Percentiles rank a stretch among this genome's conserved stretches.
Evolutionary conservation across 2,113 vertebrate species (phyloP).

Genomic region (Arothron firmamentum): DNA sequence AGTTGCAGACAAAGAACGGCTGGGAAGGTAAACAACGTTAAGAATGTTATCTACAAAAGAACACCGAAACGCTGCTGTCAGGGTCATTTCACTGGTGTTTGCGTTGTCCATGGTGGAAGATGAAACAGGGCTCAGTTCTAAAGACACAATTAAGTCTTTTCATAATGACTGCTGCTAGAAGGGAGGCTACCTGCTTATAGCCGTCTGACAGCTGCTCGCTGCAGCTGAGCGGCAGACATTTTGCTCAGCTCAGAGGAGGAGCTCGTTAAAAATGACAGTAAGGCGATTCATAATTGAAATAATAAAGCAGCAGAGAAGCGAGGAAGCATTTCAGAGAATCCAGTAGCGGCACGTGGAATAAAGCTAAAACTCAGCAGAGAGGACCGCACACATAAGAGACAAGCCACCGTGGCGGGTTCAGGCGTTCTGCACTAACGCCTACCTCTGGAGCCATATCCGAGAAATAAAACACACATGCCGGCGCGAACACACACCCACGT

Average conservation of each 20-base stretch:
- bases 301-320: slow-evolving; percentile 13
- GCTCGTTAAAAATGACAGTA: slow-evolving; percentile 5
- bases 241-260: slow-evolving; percentile 24
- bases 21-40: no score
- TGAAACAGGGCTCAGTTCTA: not conserved
- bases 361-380: slow-evolving; percentile 1
- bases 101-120: not conserved
- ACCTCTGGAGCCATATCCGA: slow-evolving; percentile 2
- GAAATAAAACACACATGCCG: slow-evolving; percentile 29
- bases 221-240: slow-evolving; percentile 23
- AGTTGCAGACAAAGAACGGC: no score
- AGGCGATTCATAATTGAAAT: slow-evolving; percentile 23
- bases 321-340: not conserved
- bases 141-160: slow-evolving; percentile 13
- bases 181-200: slow-evolving; percentile 18
- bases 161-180: slow-evolving; percentile 18
- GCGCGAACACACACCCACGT: slow-evolving; percentile 2
- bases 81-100: no score
- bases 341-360: no score
- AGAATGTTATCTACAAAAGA: no score
- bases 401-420: slow-evolving; percentile 28
- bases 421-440: slow-evolving; percentile 35
- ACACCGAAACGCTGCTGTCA: no score
- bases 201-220: not conserved
- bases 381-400: slow-evolving; percentile 16